These are phyloP conservation scores for Trichechus manatus DNA, from an alignment of 2,113 vertebrate genomes.

Conservation along the genomic window DNA sequence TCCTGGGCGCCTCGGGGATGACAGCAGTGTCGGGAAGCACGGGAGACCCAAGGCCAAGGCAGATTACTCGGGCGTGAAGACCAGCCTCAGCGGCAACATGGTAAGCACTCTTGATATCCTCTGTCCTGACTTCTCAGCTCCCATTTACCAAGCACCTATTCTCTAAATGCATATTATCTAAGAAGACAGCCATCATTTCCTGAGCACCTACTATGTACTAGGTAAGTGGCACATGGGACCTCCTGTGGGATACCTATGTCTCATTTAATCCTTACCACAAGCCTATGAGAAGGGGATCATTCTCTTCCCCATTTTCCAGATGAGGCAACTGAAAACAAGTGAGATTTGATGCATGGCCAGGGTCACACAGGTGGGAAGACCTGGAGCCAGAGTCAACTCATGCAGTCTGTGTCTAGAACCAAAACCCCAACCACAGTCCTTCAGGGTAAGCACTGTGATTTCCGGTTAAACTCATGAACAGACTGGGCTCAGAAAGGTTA, in stretches of 20 bases:
- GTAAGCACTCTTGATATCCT: constrained; percentile 34
- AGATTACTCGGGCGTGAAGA: neutral
- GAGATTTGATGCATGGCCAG: neutral
- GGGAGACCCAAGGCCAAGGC: neutral
- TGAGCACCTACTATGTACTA: neutral
- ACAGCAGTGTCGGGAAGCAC: neutral
- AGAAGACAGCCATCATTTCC: neutral
- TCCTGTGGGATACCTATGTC: neutral
- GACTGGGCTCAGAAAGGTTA: constrained; percentile 10
- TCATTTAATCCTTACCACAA: neutral
- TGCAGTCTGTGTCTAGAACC: neutral
- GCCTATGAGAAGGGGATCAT: neutral
- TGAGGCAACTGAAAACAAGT: neutral
- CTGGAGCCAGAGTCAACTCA: too few relatives aligned
- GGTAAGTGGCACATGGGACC: neutral
- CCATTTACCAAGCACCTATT: fast-evolving
- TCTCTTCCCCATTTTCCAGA: neutral
- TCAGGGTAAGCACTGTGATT: neutral
- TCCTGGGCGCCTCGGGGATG: neutral
- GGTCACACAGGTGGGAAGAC: neutral
- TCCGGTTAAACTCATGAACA: neutral
- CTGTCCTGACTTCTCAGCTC: neutral
- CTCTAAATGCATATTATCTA: neutral
- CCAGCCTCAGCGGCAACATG: neutral
- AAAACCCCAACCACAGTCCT: neutral